Evolutionary conservation across 1,140 invertebrate species (phyloP).

Genomic region (Magallana angulata): DNA sequence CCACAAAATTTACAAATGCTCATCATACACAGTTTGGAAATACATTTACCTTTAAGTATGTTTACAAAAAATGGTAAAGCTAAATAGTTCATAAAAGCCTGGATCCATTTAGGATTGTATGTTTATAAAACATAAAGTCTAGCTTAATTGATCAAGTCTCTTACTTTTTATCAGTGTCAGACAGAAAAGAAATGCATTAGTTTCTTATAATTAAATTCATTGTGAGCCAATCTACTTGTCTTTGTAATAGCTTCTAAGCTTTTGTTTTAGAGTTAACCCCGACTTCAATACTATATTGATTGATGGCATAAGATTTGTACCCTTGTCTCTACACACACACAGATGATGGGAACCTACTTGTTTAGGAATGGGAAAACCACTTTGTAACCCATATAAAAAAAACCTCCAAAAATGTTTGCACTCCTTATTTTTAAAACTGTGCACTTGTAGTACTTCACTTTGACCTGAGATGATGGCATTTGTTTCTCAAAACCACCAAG

Average conservation of each 20-base stretch:
- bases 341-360: background rate
- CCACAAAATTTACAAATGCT: too few relatives aligned
- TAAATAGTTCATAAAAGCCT: too few relatives aligned
- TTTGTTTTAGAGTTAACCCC: background rate
- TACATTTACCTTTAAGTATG: too few relatives aligned
- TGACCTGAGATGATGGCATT: background rate
- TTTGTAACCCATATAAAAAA: background rate
- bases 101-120: too few relatives aligned
- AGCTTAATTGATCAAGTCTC: too few relatives aligned
- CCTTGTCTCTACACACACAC: background rate
- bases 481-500: background rate
- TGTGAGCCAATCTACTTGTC: background rate
- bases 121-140: too few relatives aligned
- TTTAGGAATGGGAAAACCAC: background rate
- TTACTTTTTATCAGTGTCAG: background rate
- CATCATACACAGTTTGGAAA: too few relatives aligned
- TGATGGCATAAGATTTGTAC: too few relatives aligned
- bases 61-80: too few relatives aligned
- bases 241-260: background rate
- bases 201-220: background rate
- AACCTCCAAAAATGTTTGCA: background rate
- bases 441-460: slow-evolving; percentile 1
- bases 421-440: background rate
- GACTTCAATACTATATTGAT: background rate
- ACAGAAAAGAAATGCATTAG: slow-evolving; percentile 9